Conservation (phyloP, 2,888 invertebrate genomes). For the Diaphora mendica region DNA sequence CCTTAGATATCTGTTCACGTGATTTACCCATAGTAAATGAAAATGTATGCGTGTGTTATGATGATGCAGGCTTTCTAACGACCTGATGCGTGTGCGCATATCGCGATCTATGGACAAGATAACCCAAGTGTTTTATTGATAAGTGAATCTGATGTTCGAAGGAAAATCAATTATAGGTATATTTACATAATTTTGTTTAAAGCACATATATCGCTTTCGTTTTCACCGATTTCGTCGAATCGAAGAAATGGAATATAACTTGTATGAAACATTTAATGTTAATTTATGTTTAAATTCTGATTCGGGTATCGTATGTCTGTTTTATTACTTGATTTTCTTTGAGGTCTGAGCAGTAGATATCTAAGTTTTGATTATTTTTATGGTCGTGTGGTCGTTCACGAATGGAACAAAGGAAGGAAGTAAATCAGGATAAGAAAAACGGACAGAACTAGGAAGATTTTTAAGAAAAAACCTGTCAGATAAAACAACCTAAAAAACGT, state of each 20-base stretch:
- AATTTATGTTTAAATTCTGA: not conserved
- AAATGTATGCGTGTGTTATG: conserved; percentile 43
- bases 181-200: not conserved
- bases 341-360: not conserved
- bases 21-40: conserved; percentile 47
- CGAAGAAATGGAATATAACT: not conserved
- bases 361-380: not conserved
- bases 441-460: not conserved
- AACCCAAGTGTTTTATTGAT: conserved; percentile 3
- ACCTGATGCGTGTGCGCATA: conserved; percentile 16
- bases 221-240: not conserved
- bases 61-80: conserved; percentile 55
- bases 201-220: not conserved
- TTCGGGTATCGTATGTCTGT: not conserved
- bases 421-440: not conserved
- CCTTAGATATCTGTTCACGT: conserved; percentile 10
- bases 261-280: not conserved
- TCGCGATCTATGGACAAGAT: not conserved
- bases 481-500: no score
- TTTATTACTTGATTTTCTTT: not conserved
- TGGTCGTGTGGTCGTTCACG: not conserved
- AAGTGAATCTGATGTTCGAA: not conserved
- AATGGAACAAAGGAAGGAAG: not conserved
- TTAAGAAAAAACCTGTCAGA: no score
- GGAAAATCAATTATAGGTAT: not conserved